Evolutionary conservation across 2,888 invertebrate genomes (phyloP).

Genomic region (Teleiodes luculella): DNA sequence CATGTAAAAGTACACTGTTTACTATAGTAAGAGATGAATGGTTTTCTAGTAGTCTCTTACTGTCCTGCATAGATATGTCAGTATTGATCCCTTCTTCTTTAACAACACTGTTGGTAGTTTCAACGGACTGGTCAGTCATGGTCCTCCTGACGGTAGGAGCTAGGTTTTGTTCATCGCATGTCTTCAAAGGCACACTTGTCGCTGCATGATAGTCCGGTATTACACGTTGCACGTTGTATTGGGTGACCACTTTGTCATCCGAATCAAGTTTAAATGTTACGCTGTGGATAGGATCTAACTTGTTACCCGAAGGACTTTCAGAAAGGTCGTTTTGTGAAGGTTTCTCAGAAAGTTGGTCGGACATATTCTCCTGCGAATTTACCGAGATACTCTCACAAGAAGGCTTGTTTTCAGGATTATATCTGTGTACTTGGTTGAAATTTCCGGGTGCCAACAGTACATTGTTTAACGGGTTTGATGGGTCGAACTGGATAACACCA

Average conservation of each 20-base stretch:
- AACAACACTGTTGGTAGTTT: constrained; percentile 26
- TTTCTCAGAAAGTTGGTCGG: not conserved
- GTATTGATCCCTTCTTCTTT: constrained; percentile 54
- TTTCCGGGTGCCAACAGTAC: constrained; percentile 39
- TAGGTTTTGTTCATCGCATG: not conserved
- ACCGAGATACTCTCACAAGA: too few species aligned
- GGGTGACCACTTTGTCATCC: not conserved
- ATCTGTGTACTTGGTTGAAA: constrained; percentile 39
- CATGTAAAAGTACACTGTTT: too few species aligned
- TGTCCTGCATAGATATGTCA: constrained; percentile 55
- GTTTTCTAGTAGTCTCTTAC: constrained; percentile 46
- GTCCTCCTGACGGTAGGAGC: not conserved
- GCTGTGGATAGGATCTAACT: not conserved
- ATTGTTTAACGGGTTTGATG: constrained; percentile 60
- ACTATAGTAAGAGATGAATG: constrained; percentile 59
- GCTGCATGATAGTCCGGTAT: not conserved
- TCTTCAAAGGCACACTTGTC: not conserved
- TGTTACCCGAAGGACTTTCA: not conserved
- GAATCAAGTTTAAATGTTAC: not conserved
- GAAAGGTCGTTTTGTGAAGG: not conserved
- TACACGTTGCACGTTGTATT: not conserved
- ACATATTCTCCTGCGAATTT: not conserved
- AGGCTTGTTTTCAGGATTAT: constrained; percentile 34
- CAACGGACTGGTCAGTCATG: constrained; percentile 32
- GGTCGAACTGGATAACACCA: constrained; percentile 52